Percentiles rank a stretch among this genome's conserved stretches.
These are phyloP conservation scores for Papilio demoleus DNA, from an alignment of 2,888 invertebrate species.

Conservation along the genomic window DNA sequence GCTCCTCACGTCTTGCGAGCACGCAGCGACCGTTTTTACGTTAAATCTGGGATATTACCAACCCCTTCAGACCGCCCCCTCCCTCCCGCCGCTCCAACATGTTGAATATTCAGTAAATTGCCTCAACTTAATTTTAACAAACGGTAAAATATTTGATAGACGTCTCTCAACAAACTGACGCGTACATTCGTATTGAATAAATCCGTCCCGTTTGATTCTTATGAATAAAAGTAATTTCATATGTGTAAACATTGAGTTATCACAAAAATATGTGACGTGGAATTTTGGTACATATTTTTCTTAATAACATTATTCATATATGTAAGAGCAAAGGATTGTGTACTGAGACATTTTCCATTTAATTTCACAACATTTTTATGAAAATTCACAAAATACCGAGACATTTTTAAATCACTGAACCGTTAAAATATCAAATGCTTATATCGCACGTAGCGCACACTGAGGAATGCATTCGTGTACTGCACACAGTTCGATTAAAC, in stretches of 20 bases:
- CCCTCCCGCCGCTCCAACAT: neutral
- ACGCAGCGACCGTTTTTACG: neutral
- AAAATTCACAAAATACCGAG: neutral
- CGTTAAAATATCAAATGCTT: neutral
- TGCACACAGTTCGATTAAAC: too few relatives aligned
- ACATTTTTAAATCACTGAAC: neutral
- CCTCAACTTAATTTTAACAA: conserved; percentile 8
- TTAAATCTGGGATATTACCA: neutral
- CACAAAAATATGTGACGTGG: neutral
- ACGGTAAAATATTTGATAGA: conserved; percentile 8
- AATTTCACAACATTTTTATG: neutral
- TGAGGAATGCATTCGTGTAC: too few relatives aligned
- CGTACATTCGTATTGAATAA: neutral
- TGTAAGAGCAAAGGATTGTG: neutral
- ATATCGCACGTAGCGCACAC: neutral
- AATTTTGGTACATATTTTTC: too few relatives aligned
- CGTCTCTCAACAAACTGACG: neutral
- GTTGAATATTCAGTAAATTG: conserved; percentile 10
- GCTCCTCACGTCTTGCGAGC: neutral
- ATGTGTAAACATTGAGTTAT: neutral
- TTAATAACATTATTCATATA: neutral
- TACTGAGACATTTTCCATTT: neutral
- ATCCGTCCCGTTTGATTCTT: neutral
- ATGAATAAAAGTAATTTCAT: conserved; percentile 3
- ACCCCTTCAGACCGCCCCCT: too few relatives aligned